Percentiles rank a stretch among this genome's conserved stretches.
Conservation (phyloP, 2,113 vertebrate species). For the Spea multiplicata region DNA sequence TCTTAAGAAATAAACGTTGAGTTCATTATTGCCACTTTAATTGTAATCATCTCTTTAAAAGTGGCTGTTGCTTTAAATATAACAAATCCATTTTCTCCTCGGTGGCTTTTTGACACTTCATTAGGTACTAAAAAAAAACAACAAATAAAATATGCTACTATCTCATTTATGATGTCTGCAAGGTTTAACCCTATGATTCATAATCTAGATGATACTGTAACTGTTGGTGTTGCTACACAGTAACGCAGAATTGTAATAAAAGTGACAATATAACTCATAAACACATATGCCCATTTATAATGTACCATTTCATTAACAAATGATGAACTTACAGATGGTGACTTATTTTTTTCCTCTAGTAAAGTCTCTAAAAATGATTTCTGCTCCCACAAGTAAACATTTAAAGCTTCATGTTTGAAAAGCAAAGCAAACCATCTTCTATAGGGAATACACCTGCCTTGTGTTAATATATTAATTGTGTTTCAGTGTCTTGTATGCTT, state of each 20-base stretch:
- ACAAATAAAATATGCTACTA: conserved; percentile 8
- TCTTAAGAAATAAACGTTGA: no score
- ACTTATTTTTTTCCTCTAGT: conserved; percentile 1
- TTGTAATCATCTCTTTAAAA: no score
- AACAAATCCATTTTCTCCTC: no score
- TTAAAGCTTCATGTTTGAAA: conserved; percentile 22
- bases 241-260: not conserved
- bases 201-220: not conserved
- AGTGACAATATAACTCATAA: conserved; percentile 17
- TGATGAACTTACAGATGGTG: conserved; percentile 38
- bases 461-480: conserved; percentile 5
- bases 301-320: conserved; percentile 38
- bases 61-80: no score
- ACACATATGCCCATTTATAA: conserved; percentile 37
- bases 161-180: not conserved
- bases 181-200: not conserved
- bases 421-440: conserved; percentile 11
- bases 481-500: conserved; percentile 11
- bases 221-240: not conserved
- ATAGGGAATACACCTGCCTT: conserved; percentile 28
- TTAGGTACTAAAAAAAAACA: no score
- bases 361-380: conserved; percentile 41
- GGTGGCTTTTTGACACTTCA: no score
- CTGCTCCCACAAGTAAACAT: conserved; percentile 32
- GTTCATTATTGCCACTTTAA: no score